These are phyloP conservation scores for Cinclus mexicanus DNA, from an alignment of 2,113 vertebrate species.

Conservation along the genomic window DNA sequence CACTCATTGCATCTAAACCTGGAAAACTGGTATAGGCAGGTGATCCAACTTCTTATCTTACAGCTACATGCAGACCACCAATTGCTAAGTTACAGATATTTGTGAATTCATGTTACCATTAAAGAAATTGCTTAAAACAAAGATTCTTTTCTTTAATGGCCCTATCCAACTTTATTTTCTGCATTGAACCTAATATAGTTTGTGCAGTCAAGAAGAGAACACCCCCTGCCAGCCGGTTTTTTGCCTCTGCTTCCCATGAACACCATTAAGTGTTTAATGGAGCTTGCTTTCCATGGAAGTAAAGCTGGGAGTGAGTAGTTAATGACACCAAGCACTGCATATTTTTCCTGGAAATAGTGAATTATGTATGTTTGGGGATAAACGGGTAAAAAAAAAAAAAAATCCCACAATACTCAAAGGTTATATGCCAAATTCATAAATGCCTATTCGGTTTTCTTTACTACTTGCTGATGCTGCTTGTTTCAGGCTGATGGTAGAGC, in stretches of 20 bases:
- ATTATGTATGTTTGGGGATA: neutral
- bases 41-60: neutral
- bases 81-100: neutral
- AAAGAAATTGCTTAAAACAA: neutral
- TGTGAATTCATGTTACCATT: neutral
- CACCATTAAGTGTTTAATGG: slow-evolving; percentile 6
- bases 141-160: neutral
- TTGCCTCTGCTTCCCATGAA: neutral
- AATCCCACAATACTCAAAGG: neutral
- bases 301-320: neutral
- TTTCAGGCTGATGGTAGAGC: neutral
- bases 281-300: neutral
- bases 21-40: neutral
- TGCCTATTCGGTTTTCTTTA: neutral
- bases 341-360: slow-evolving; percentile 1
- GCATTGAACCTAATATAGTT: neutral
- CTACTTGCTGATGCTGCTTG: neutral
- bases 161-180: neutral
- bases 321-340: neutral
- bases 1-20: neutral
- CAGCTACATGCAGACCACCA: neutral
- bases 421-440: neutral
- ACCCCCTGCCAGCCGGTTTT: neutral
- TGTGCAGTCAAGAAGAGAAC: neutral
- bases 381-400: neutral